These are phyloP conservation scores for Lethenteron camtschaticum DNA, from an alignment of 2,113 vertebrate species.

Conservation along the genomic window DNA sequence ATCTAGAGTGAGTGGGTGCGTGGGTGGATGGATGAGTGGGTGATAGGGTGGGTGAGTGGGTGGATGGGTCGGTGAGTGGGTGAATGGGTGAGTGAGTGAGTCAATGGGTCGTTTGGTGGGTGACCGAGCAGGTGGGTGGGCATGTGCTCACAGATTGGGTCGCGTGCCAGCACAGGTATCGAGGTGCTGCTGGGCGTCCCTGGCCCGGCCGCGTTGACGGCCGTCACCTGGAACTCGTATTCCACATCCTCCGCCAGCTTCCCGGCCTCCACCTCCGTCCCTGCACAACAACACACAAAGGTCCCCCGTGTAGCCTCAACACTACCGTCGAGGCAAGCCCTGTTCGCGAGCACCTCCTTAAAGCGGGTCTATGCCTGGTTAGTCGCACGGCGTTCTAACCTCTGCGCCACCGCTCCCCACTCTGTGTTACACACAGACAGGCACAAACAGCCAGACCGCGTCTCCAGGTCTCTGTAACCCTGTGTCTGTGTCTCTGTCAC, in stretches of 20 bases:
- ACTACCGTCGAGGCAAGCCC: too few relatives aligned
- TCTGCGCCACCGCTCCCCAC: neutral
- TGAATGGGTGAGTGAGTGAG: too few relatives aligned
- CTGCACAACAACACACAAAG: neutral
- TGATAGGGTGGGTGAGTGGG: too few relatives aligned
- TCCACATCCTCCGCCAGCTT: constrained; percentile 22
- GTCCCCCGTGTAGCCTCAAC: too few relatives aligned
- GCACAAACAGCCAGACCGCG: neutral
- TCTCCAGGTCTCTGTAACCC: too few relatives aligned
- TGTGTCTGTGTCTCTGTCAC: too few relatives aligned
- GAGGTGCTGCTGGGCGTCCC: constrained; percentile 19
- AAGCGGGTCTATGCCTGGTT: neutral
- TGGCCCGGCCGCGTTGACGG: constrained; percentile 20
- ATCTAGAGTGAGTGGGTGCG: too few relatives aligned
- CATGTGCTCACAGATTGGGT: constrained; percentile 17
- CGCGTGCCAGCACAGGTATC: constrained; percentile 19
- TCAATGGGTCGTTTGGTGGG: too few relatives aligned
- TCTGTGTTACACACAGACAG: neutral
- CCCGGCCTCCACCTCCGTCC: constrained; percentile 2
- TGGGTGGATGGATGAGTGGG: too few relatives aligned
- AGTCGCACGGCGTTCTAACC: neutral
- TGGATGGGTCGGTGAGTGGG: too few relatives aligned
- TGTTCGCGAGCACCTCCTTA: too few relatives aligned
- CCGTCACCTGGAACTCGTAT: constrained; percentile 22
- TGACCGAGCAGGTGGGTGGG: neutral